Conservation (phyloP, 2,797 vertebrate species). For the Hypotaenidia okinawae region DNA sequence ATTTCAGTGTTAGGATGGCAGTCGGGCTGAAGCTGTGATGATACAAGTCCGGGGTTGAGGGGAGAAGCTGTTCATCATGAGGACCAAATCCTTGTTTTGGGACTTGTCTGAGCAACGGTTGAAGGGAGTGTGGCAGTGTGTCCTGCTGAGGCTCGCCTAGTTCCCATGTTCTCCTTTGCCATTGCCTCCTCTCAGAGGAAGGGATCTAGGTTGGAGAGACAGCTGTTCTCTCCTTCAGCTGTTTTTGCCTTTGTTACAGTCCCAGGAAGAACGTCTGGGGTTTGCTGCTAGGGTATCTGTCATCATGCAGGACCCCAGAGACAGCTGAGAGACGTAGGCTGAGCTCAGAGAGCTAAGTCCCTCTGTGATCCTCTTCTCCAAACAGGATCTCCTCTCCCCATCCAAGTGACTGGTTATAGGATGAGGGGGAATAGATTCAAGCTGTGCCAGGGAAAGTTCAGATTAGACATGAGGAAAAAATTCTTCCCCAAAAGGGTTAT, state of each 20-base stretch:
- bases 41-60: no score
- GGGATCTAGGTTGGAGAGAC: neutral
- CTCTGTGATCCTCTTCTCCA: neutral
- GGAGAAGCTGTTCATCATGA: neutral
- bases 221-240: neutral
- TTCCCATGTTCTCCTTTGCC: no score
- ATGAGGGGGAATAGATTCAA: no score
- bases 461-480: no score
- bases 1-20: no score
- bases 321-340: neutral
- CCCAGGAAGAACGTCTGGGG: neutral
- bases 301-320: neutral
- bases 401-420: no score
- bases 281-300: neutral
- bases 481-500: no score
- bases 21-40: neutral
- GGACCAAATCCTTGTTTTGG: rapidly evolving
- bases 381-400: neutral
- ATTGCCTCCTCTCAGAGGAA: neutral
- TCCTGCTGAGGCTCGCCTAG: neutral
- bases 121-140: neutral
- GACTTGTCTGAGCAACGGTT: neutral
- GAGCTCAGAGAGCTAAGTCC: neutral
- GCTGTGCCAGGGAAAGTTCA: no score
- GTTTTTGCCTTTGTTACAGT: neutral